Conservation (phyloP, 2,888 invertebrate species). For the Catonia carolina region DNA sequence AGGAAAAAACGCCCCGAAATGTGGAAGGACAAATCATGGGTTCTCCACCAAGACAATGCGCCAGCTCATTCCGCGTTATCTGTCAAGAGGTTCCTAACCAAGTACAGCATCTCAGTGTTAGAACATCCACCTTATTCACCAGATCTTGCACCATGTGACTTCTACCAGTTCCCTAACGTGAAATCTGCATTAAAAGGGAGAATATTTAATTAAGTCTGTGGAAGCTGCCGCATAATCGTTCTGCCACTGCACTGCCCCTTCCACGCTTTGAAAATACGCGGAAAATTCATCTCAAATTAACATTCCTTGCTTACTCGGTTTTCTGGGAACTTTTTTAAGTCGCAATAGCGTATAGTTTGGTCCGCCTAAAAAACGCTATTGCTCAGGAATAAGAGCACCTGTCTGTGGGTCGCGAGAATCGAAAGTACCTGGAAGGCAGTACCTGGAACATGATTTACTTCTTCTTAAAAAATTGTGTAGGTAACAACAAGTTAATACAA, state of each 20-base stretch:
- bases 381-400: slow-evolving; percentile 18
- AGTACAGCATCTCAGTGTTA: too few relatives aligned
- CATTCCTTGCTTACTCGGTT: slow-evolving; percentile 16
- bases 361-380: slow-evolving; percentile 17
- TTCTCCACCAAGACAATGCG: too few relatives aligned
- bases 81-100: too few relatives aligned
- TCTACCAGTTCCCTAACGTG: too few relatives aligned
- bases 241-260: slow-evolving; percentile 2
- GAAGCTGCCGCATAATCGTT: background rate
- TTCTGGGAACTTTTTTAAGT: slow-evolving; percentile 19
- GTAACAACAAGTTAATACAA: slow-evolving; percentile 31
- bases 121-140: too few relatives aligned
- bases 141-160: too few relatives aligned
- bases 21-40: too few relatives aligned
- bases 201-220: too few relatives aligned
- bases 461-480: slow-evolving; percentile 35
- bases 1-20: too few relatives aligned
- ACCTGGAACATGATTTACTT: slow-evolving; percentile 22
- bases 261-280: background rate
- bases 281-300: slow-evolving; percentile 16
- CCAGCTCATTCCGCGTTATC: too few relatives aligned
- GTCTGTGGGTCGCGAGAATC: slow-evolving; percentile 19
- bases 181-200: too few relatives aligned
- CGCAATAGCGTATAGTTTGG: slow-evolving; percentile 14
- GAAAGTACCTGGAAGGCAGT: slow-evolving; percentile 18